These are phyloP conservation scores for Antrozous pallidus DNA, from an alignment of 2,797 vertebrate species.

Conservation along the genomic window DNA sequence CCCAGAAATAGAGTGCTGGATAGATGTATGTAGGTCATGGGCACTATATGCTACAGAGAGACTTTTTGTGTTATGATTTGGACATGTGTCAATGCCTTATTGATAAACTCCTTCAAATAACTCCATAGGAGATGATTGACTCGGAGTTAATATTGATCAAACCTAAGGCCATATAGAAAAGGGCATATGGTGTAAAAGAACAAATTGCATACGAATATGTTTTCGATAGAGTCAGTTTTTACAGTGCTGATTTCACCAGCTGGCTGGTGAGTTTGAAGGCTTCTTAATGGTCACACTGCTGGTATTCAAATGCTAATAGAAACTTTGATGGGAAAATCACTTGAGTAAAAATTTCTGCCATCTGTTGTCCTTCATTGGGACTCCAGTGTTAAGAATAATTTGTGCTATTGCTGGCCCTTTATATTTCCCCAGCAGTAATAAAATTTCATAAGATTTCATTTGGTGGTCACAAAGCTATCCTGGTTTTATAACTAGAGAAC, in stretches of 20 bases:
- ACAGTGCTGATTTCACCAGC: constrained; percentile 54
- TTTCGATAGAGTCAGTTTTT: constrained; percentile 59
- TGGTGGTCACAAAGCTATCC: constrained; percentile 37
- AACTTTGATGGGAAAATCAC: constrained; percentile 61
- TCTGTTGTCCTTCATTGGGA: constrained; percentile 58
- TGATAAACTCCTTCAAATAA: background rate
- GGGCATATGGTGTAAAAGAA: constrained; percentile 50
- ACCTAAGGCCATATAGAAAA: constrained; percentile 39
- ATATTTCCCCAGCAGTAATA: constrained; percentile 59
- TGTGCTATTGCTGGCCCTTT: constrained; percentile 28
- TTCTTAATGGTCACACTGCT: constrained; percentile 33
- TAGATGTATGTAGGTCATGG: background rate
- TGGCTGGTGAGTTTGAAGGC: constrained; percentile 49
- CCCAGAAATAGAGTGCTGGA: background rate
- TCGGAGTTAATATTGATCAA: constrained; percentile 40
- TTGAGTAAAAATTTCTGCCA: constrained; percentile 67
- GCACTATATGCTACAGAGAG: background rate
- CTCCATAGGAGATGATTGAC: background rate
- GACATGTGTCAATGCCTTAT: background rate
- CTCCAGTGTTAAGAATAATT: constrained; percentile 53
- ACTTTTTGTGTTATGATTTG: background rate
- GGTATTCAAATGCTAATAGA: constrained; percentile 58
- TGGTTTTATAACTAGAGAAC: constrained; percentile 39
- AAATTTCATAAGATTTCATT: constrained; percentile 55
- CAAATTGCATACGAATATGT: constrained; percentile 54